Evolutionary conservation across 2,888 invertebrate species (phyloP).

Genomic region (Microchrysa polita): DNA sequence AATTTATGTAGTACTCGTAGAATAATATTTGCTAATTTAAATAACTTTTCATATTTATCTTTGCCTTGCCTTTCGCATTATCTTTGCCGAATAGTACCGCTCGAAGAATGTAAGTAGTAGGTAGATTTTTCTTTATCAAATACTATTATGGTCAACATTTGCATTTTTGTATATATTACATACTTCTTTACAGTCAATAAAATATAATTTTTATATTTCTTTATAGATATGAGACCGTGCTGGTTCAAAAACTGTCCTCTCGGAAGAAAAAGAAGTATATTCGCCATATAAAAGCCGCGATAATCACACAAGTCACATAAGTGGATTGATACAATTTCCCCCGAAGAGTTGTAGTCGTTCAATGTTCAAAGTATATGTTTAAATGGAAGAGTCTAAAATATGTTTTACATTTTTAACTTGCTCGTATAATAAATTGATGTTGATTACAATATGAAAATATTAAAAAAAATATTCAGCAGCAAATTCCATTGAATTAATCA

Average conservation of each 20-base stretch:
- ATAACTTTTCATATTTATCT: too few relatives aligned
- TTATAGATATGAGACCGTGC: constrained; percentile 71
- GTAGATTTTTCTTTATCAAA: neutral
- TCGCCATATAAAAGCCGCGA: constrained; percentile 41
- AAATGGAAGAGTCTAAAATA: neutral
- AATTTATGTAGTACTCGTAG: too few relatives aligned
- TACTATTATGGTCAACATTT: too few relatives aligned
- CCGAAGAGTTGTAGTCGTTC: neutral
- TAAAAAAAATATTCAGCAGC: constrained; percentile 7
- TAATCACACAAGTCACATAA: neutral
- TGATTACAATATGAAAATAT: neutral
- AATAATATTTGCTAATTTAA: too few relatives aligned
- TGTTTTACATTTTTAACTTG: constrained; percentile 9
- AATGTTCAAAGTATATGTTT: neutral
- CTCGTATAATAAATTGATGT: neutral
- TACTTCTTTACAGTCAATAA: too few relatives aligned
- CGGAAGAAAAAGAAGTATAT: constrained; percentile 69
- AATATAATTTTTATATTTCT: constrained; percentile 54
- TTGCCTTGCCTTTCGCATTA: too few relatives aligned
- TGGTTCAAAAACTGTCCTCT: constrained; percentile 77
- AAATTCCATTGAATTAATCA: constrained; percentile 16
- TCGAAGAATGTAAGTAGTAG: too few relatives aligned
- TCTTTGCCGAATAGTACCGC: too few relatives aligned
- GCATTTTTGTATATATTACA: too few relatives aligned
- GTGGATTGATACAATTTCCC: neutral